A percentile compares a stretch with the other conserved stretches of the same genome.
Conservation (phyloP, 2,888 invertebrate species). For the Agrilus biguttatus region DNA sequence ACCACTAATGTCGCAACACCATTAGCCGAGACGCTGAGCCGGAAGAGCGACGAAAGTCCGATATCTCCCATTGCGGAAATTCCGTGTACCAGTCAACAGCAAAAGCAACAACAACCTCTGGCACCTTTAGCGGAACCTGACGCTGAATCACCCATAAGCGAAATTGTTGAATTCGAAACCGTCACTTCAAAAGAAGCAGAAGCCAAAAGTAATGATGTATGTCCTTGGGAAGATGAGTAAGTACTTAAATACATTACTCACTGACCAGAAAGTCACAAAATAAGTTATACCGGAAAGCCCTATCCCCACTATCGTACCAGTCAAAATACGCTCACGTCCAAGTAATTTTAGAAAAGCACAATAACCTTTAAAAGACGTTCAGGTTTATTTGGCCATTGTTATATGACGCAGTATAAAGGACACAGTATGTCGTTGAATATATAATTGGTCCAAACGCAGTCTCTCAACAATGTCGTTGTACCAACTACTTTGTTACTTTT, state of each 20-base stretch:
- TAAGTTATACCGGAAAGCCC: too few relatives aligned
- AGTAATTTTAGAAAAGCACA: too few relatives aligned
- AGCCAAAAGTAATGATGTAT: constrained; percentile 64
- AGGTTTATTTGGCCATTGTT: too few relatives aligned
- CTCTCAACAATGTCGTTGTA: too few relatives aligned
- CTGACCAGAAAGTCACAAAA: not conserved
- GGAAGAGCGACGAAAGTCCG: constrained; percentile 8
- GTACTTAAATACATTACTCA: constrained; percentile 29
- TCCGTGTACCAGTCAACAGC: constrained; percentile 24
- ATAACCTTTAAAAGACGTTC: too few relatives aligned
- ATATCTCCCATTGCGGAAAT: constrained; percentile 3
- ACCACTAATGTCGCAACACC: constrained; percentile 1
- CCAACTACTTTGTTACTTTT: too few relatives aligned
- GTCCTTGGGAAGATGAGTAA: constrained; percentile 95
- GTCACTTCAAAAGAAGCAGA: constrained; percentile 26
- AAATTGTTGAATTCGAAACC: constrained; percentile 34
- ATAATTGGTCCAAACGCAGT: too few relatives aligned
- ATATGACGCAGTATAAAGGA: too few relatives aligned
- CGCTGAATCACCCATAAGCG: constrained; percentile 51
- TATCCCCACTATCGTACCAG: too few relatives aligned
- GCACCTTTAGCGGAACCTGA: constrained; percentile 58
- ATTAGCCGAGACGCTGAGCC: constrained; percentile 8
- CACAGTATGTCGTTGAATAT: too few relatives aligned
- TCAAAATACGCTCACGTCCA: too few relatives aligned
- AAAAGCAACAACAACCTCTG: constrained; percentile 26